phyloP scores from a whole-genome alignment of 2,797 vertebrate genomes.

The Argyrosomus regius region DNA sequence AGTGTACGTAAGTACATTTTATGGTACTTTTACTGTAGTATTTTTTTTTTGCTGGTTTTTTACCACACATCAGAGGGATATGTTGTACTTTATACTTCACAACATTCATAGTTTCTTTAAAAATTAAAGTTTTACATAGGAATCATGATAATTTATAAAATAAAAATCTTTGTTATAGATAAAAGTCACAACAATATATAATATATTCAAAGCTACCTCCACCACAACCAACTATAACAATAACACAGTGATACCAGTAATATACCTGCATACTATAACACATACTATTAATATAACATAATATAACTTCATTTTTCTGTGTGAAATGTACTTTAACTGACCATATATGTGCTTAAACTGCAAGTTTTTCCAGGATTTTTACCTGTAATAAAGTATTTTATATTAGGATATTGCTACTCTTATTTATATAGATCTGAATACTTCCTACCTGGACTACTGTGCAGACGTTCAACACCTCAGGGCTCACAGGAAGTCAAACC shows the following conservation, averaged over 20 bases:
- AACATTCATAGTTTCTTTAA: background rate
- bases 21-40: background rate
- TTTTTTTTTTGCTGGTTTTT: too few species aligned
- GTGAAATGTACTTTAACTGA: background rate
- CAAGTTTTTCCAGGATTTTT: too few species aligned
- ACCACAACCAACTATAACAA: too few species aligned
- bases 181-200: too few species aligned
- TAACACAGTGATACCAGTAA: too few species aligned
- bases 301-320: background rate
- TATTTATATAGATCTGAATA: too few species aligned
- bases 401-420: too few species aligned
- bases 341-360: background rate
- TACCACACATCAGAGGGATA: background rate
- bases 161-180: background rate
- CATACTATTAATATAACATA: background rate
- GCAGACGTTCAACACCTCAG: too few species aligned
- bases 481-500: background rate
- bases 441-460: too few species aligned
- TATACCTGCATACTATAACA: too few species aligned
- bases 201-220: too few species aligned
- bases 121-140: background rate
- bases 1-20: background rate
- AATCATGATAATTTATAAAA: background rate
- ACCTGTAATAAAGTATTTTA: background rate
- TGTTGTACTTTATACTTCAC: background rate